These are phyloP conservation scores for Rhinopomastus cyanomelas DNA, from an alignment of 2,113 vertebrate species.

Conservation along the genomic window DNA sequence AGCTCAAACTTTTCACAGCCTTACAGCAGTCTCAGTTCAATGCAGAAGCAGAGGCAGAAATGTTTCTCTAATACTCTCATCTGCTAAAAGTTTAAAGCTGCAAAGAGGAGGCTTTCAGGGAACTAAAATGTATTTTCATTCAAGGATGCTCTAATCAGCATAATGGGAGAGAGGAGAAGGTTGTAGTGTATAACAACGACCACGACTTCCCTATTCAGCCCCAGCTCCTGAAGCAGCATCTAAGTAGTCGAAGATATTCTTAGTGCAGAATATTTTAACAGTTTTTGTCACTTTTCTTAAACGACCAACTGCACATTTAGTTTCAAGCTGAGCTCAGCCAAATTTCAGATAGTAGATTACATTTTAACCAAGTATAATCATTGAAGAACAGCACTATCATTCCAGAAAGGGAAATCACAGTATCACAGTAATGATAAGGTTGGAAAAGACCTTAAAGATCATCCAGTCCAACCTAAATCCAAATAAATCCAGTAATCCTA, in stretches of 20 bases:
- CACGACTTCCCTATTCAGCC: constrained; percentile 36
- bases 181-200: neutral
- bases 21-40: neutral
- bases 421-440: too few relatives aligned
- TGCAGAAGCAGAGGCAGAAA: neutral
- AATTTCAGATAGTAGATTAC: constrained; percentile 43
- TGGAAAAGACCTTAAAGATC: too few relatives aligned
- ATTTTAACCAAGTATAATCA: constrained; percentile 40
- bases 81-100: constrained; percentile 17
- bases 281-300: constrained; percentile 66
- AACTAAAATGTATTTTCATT: constrained; percentile 44
- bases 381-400: constrained; percentile 5
- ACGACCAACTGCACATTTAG: constrained; percentile 56
- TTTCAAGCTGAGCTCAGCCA: constrained; percentile 55
- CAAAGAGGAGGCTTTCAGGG: constrained; percentile 3
- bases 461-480: too few relatives aligned
- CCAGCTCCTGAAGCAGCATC: constrained; percentile 23
- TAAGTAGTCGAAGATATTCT: constrained; percentile 58
- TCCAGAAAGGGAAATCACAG: constrained; percentile 5
- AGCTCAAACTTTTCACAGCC: neutral
- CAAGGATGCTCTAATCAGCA: constrained; percentile 19
- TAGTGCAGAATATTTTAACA: constrained; percentile 62
- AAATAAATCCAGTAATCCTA: too few relatives aligned
- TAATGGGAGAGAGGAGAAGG: constrained; percentile 17
- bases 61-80: neutral